phyloP scores from a whole-genome alignment of 2,888 invertebrate species.

The Diplazon laetatorius region DNA sequence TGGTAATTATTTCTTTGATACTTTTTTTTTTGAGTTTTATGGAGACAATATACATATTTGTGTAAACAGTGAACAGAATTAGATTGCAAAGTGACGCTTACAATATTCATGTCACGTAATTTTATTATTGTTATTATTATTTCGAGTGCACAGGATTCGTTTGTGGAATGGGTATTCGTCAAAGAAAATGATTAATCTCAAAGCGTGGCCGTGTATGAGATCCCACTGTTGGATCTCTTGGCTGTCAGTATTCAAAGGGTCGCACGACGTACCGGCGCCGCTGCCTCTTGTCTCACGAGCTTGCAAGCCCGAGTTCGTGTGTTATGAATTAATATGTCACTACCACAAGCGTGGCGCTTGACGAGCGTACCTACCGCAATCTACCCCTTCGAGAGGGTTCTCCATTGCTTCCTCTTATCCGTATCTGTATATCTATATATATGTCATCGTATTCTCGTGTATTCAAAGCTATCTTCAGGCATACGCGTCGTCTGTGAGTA shows the following conservation, averaged over 20 bases:
- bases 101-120: no score
- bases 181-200: conserved; percentile 66
- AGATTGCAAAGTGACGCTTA: no score
- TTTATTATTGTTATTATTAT: background rate
- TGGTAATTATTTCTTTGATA: no score
- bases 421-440: background rate
- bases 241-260: conserved; percentile 45
- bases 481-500: conserved; percentile 10
- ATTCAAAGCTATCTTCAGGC: conserved; percentile 46
- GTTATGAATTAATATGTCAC: conserved; percentile 65
- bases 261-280: conserved; percentile 30
- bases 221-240: conserved; percentile 36
- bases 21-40: no score
- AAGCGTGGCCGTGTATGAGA: conserved; percentile 15
- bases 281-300: conserved; percentile 49
- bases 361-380: conserved; percentile 4
- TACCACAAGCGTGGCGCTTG: conserved; percentile 39
- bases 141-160: background rate
- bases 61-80: no score
- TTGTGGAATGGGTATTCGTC: conserved; percentile 40
- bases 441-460: conserved; percentile 49
- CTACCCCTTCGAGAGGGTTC: conserved; percentile 48
- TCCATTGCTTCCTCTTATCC: conserved; percentile 29
- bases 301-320: conserved; percentile 51
- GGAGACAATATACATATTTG: no score